Conservation (phyloP, 2,888 invertebrate genomes). For the Athalia circularis region DNA sequence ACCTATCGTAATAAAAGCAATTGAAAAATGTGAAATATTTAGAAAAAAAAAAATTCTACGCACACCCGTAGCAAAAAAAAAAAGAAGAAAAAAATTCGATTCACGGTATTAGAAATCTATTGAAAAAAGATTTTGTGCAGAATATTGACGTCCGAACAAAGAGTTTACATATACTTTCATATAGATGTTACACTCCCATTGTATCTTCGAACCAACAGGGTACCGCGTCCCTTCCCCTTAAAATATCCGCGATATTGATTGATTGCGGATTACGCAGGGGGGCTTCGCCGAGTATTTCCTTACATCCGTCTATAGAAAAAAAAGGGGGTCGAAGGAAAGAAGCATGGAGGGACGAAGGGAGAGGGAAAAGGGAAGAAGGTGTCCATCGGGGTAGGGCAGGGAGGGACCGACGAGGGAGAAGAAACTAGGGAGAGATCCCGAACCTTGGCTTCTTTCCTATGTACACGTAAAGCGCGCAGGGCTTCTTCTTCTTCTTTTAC, state of each 20-base stretch:
- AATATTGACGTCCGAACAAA: neutral
- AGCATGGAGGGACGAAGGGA: neutral
- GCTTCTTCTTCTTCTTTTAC: conserved; percentile 14
- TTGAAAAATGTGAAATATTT: too few species aligned
- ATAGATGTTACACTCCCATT: neutral
- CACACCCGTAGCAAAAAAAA: too few species aligned
- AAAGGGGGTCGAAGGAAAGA: neutral
- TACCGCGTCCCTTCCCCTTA: neutral
- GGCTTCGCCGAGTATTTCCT: conserved; percentile 41
- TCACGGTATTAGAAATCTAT: neutral
- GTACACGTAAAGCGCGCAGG: conserved; percentile 11
- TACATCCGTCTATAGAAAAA: conserved; percentile 8
- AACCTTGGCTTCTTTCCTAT: conserved; percentile 40
- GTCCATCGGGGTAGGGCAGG: neutral
- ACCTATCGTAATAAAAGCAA: neutral
- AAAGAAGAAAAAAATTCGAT: neutral
- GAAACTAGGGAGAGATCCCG: conserved; percentile 5
- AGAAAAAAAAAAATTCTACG: too few species aligned
- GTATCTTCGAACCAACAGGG: neutral
- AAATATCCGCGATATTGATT: conserved; percentile 40
- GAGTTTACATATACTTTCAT: neutral
- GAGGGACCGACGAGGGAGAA: neutral
- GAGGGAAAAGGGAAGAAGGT: neutral
- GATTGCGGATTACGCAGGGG: conserved; percentile 31
- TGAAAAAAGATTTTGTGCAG: neutral